Evolutionary conservation across 1,140 invertebrate genomes (phyloP), one percentile per base, ranked within the genome.

Genomic region (Nebria ingens): DNA sequence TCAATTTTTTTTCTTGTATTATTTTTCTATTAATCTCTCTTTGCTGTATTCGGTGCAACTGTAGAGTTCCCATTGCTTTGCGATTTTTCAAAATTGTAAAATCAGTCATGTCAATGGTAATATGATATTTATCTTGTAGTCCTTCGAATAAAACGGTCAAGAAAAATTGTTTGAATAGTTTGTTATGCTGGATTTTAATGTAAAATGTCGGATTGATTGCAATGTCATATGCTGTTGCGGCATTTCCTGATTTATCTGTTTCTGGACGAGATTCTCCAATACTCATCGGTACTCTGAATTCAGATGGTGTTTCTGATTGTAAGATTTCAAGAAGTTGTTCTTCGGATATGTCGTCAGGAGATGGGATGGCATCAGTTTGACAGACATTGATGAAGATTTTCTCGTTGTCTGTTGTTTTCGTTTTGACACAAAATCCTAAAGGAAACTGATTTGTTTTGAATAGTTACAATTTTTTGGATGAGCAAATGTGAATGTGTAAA

Each of bases 371-470:
- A 58, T 82, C 76, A 0, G 85, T 84, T 49, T 82, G 77, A 62
- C 89, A 91, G 21, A 93, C 76, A 71, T 90, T 91, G 1, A 90
- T 74, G 65, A 92, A 92, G 19, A 87, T 69, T 70, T 91, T 92
- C 51, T 82, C 80, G 25, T 73, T 78, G 19, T 80, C 77, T 9
- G 79, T 74, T 66, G 82, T 84, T 53, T 79, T 80, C 19, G 83
- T 82, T 73, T 95, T 95, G 0, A 93, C 74, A 66, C 91, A 94
- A 62, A 90, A 79, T 51, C 91, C 91, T 93, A n/a, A n/a, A n/a
- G n/a, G n/a, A n/a, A n/a, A n/a, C n/a, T n/a, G n/a, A n/a, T n/a
- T n/a, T n/a, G n/a, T n/a, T n/a, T n/a, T n/a, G n/a, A n/a, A n/a
- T n/a, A n/a, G n/a, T n/a, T n/a, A n/a, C n/a, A n/a, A n/a, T n/a